Evolutionary conservation across 2,113 vertebrate species (phyloP), one percentile per base, ranked within the genome.

Genomic region (Nanger granti): DNA sequence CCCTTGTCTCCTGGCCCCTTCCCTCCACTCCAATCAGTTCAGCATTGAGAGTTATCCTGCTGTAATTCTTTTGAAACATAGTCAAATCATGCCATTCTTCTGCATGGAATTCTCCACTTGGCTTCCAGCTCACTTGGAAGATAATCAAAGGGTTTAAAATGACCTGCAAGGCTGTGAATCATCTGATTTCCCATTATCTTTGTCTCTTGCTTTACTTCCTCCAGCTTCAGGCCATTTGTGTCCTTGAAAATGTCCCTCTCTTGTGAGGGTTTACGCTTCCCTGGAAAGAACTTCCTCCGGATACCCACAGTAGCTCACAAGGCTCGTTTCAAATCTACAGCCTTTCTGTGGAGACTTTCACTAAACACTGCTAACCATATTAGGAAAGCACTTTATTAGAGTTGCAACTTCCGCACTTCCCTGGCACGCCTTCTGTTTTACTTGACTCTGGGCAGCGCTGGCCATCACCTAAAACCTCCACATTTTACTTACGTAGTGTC

Each of bases 1-100:
- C 6, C 14, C 11, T 49, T 57, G 31, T 7, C 12, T 4, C 7
- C 3, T 47, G 4, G 28, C 8, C 3, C 0, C 24, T 73, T 60
- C 4, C 28, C 8, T 96, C n/a, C 7, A 49, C 18, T 22, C 4
- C 12, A 31, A 12, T 54, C 9, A 76, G 8, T n/a, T 59, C 41
- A 34, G 31, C 29, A 95, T 5, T 24, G 64, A 41, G 37, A 95
- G 31, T 90, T 41, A 24, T 41, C 76, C 26, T 8, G 1, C 28
- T 73, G 17, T 64, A 20, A 54, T 69, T 3, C 34, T 89, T 95
- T 34, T 80, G 55, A 95, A 69, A 41, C 54, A 29, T 18, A 66
- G 52, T 95, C 5, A 86, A 52, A 34, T 87, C 62, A 49, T 3
- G 18, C 29, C 5, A 24, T 17, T 93, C 31, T 8, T 87, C 2